phyloP scores from a whole-genome alignment of 64 coral and sea anemone species.

The Montipora capricornis region DNA sequence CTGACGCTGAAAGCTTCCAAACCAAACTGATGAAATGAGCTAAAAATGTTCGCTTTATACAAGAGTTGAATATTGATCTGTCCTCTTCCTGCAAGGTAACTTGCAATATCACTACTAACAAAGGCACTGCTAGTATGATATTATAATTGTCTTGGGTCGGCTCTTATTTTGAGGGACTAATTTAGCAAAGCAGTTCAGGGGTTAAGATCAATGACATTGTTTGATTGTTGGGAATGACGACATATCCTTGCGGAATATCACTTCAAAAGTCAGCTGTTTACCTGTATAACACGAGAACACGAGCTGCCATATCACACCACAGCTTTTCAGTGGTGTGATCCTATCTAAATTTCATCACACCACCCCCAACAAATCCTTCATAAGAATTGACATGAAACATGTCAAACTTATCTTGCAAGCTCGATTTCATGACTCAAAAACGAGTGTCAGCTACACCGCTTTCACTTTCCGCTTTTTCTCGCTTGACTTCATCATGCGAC shows the following conservation, averaged over 20 bases:
- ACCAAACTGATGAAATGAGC: neutral
- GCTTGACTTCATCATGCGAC: no score
- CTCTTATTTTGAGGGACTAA: neutral
- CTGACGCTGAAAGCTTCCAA: neutral
- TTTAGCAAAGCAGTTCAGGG: slow-evolving; percentile 5
- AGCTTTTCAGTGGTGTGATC: neutral
- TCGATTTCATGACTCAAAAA: no score
- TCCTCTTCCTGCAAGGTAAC: no score
- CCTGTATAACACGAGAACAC: no score
- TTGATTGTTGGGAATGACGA: slow-evolving; percentile 19
- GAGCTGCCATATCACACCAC: neutral
- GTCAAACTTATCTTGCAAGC: no score
- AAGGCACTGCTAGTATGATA: no score
- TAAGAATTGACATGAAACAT: no score
- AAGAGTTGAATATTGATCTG: neutral
- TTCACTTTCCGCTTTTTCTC: no score
- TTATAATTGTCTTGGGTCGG: neutral
- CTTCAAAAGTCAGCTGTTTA: neutral
- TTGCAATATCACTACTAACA: no score
- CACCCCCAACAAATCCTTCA: no score
- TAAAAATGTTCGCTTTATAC: neutral
- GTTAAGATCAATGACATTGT: slow-evolving; percentile 8
- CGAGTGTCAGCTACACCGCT: no score
- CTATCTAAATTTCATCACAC: neutral
- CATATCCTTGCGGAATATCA: neutral